Evolutionary conservation across 1,140 invertebrate species (phyloP).

Genomic region (Diorhabda carinulata): DNA sequence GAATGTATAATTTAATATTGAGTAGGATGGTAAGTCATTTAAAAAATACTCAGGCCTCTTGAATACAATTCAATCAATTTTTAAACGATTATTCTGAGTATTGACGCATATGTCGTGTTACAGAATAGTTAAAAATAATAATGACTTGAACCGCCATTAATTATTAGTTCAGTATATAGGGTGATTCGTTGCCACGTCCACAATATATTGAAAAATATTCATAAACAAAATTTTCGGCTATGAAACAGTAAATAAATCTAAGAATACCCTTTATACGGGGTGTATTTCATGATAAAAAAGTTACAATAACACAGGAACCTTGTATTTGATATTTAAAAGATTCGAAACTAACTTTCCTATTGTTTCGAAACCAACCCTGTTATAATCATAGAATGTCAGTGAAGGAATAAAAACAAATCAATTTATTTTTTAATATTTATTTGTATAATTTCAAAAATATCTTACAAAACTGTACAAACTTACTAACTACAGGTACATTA

Average conservation of each 20-base stretch:
- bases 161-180: background rate
- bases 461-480: conserved; percentile 14
- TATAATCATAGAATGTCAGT: too few relatives aligned
- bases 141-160: background rate
- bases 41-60: background rate
- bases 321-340: too few relatives aligned
- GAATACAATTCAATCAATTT: background rate
- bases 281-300: too few relatives aligned
- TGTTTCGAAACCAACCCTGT: too few relatives aligned
- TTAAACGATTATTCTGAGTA: background rate
- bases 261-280: too few relatives aligned
- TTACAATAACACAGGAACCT: too few relatives aligned
- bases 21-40: background rate
- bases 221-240: too few relatives aligned
- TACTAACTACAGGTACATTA: background rate
- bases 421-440: conserved; percentile 8
- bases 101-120: background rate
- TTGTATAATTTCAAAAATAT: conserved; percentile 6
- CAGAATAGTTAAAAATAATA: conserved; percentile 1
- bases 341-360: too few relatives aligned
- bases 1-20: too few relatives aligned
- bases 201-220: too few relatives aligned
- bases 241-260: too few relatives aligned
- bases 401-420: background rate
- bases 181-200: background rate